Percentiles rank a stretch among this genome's conserved stretches.
These are phyloP conservation scores for Glyphotaelius pellucidus DNA, from an alignment of 2,888 invertebrate species.

Conservation along the genomic window DNA sequence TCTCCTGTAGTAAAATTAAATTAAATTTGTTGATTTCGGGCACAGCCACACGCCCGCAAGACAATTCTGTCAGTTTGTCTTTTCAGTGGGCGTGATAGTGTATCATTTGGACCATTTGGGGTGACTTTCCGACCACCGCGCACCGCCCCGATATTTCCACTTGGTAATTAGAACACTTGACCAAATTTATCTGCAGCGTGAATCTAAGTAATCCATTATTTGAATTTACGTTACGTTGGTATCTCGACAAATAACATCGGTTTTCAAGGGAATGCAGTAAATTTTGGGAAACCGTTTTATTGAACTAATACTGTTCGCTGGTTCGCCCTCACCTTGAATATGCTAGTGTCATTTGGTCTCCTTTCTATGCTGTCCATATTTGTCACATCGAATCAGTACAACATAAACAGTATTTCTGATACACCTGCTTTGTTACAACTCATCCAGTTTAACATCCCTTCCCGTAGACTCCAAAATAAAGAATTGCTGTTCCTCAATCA, in stretches of 20 bases:
- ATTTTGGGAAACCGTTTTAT: background rate
- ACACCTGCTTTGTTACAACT: too few relatives aligned
- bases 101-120: background rate
- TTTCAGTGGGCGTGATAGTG: background rate
- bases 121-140: background rate
- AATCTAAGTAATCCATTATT: background rate
- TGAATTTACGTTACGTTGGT: background rate
- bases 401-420: too few relatives aligned
- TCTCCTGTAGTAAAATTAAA: background rate
- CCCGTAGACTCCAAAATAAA: too few relatives aligned
- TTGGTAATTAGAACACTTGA: background rate
- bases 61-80: background rate
- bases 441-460: too few relatives aligned
- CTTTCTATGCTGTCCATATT: too few relatives aligned
- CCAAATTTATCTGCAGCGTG: background rate
- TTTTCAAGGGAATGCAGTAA: background rate
- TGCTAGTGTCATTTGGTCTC: too few relatives aligned
- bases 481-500: too few relatives aligned
- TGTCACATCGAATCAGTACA: too few relatives aligned
- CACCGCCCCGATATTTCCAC: background rate
- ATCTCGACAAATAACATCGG: background rate
- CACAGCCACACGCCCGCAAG: background rate
- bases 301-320: too few relatives aligned
- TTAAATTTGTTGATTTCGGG: background rate
- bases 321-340: too few relatives aligned